Base-by-base conservation (phyloP, 2,888 invertebrate genomes). In the Sphaerophoria rueppellii region DNA sequence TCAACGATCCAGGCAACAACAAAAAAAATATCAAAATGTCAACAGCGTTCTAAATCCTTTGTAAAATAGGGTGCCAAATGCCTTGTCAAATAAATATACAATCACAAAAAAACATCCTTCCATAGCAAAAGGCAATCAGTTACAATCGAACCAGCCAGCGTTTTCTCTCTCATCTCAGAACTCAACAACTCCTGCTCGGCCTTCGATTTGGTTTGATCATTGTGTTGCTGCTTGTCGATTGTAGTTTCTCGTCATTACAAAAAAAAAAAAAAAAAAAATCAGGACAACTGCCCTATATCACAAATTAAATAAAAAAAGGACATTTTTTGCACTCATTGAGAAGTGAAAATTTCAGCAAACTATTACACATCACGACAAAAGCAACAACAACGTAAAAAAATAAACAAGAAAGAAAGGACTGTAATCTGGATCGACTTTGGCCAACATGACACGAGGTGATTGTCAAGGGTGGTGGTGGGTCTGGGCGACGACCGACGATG, bases 381-480 rank as follows among this genome's bases (percentile, higher is more conserved):
- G 52, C 72, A 79, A 48, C 63, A 65, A 14, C 6, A 32, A 67
- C 40, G 40, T n/a, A 4, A 11, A 61, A 72, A 58, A 48, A 69
- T 55, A n/a, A 40, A 58, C 6, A 24, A 58, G 50, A 61, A 63
- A 71, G 75, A 81, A 60, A 55, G 48, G 61, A 75, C 32, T 46
- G 46, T 63, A 73, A 80, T 80, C 76, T 70, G 73, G 73, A 76
- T 85, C 80, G 85, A 81, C 73, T 85, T 81, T 65, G 72, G 69
- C 61, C 72, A 61, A 60, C 73, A 77, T 16, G 69, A 43, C 11
- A 71, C 60, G 70, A 73, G 85, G 54, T 67, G 54, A 67, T 54
- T 50, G 65, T 65, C 50, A 16, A 14, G 50, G 40, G 43, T 43
- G 9, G 16, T 6, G 40, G 12, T 60, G 40, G 40, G 60, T 37